phyloP scores from a whole-genome alignment of 2,797 vertebrate genomes.

The Neoniphon sammara region DNA sequence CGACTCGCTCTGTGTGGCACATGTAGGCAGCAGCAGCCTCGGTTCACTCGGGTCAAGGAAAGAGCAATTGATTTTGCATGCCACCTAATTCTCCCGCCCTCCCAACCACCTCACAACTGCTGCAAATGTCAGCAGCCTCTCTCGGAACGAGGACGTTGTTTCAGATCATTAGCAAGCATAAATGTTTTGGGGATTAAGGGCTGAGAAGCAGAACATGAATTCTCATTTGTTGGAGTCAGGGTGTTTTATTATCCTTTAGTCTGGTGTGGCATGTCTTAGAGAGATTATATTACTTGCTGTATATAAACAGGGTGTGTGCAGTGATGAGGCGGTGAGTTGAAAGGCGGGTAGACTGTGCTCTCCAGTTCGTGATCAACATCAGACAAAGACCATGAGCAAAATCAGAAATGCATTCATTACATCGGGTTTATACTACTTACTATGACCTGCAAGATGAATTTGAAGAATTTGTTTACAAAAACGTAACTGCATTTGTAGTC shows the following conservation, averaged over 20 bases:
- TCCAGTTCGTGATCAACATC: no score
- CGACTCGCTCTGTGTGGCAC: constrained; percentile 36
- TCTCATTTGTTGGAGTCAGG: not conserved
- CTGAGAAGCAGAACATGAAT: not conserved
- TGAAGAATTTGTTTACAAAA: no score
- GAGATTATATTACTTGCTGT: no score
- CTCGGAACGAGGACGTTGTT: not conserved
- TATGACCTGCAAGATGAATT: no score
- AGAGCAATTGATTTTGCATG: constrained; percentile 39
- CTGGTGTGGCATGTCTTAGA: not conserved
- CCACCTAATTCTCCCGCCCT: not conserved
- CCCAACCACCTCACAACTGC: not conserved
- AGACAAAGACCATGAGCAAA: no score
- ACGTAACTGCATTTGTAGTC: no score
- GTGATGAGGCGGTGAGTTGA: not conserved
- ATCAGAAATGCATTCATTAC: no score
- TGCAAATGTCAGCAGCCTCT: constrained; percentile 24
- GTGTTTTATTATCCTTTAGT: not conserved
- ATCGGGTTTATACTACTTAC: no score
- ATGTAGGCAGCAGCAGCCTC: constrained; percentile 33
- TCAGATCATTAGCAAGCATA: not conserved
- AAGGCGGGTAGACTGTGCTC: no score
- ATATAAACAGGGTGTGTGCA: not conserved
- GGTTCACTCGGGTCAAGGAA: constrained; percentile 46
- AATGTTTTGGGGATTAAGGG: not conserved